Evolutionary conservation across 2,888 invertebrate species (phyloP), one percentile per base, ranked within the genome.

Genomic region (Empis stercorea): DNA sequence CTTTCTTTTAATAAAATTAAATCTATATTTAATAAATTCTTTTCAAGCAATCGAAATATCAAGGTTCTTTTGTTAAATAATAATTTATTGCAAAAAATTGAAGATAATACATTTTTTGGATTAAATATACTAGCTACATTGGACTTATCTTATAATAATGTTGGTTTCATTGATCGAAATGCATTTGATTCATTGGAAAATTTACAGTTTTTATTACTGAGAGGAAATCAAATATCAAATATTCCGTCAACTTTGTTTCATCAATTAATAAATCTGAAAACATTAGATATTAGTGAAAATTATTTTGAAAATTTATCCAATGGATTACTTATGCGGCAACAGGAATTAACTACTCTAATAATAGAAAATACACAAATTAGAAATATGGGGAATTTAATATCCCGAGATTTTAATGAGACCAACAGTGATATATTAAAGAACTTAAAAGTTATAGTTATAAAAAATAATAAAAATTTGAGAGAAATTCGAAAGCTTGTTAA

Each of bases 81-180:
- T 30, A 66, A 66, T 50, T 56, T 58, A n/a, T 44, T 66, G 15
- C 59, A 61, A 47, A 55, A 56, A 10, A 57, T 66, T 14, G 62
- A 62, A 49, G 61, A 59, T 45, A 80, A 83, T 61, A 76, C 85
- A 58, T 79, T 91, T 65, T 81, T 81, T 61, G 85, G 84, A 57
- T 71, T 89, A 51, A 74, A 71, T 43, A 76, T 82, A 59, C 72
- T 91, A 56, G 76, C 76, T 59, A 74, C 71, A 50, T 72, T 88
- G 56, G 80, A 85, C 65, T 66, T 67, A 30, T 62, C 67, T 7
- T 57, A 61, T 48, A 87, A 86, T 66, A 74, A 76, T 56, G 71
- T 87, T 59, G 71, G 75, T 44, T 72, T 69, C 55, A 72, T 87
- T 55, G 66, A 70, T 56, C 63, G 78, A 76, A 56, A 82, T 77